Evolutionary conservation across 2,113 vertebrate genomes (phyloP).

Genomic region (Strix aluco): DNA sequence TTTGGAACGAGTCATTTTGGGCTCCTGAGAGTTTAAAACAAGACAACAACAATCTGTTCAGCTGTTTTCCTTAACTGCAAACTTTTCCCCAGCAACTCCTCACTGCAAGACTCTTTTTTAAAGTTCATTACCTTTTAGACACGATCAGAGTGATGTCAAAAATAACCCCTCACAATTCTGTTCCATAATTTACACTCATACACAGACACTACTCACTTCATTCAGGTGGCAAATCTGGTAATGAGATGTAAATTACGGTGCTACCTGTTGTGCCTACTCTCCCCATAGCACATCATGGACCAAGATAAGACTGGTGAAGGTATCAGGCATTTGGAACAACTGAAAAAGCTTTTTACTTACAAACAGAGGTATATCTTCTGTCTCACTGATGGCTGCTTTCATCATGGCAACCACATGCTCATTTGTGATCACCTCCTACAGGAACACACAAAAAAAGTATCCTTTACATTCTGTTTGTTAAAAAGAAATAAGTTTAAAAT

Average conservation of each 20-base stretch:
- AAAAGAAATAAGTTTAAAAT: background rate
- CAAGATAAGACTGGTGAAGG: background rate
- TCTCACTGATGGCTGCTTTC: slow-evolving; percentile 94
- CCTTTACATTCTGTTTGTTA: background rate
- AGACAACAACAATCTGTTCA: background rate
- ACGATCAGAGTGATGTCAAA: background rate
- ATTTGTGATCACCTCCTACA: slow-evolving; percentile 94
- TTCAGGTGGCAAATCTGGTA: background rate
- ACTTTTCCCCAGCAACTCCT: background rate
- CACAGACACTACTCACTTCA: background rate
- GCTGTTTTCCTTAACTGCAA: background rate
- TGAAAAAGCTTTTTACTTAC: slow-evolving; percentile 75
- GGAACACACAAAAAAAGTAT: background rate
- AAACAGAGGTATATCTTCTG: slow-evolving; percentile 89
- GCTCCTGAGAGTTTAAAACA: slow-evolving; percentile 79
- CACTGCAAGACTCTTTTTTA: background rate
- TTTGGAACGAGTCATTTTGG: slow-evolving; percentile 98
- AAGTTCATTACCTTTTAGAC: background rate
- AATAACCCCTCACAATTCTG: background rate
- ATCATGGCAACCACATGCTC: slow-evolving; percentile 97
- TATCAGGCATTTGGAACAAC: background rate
- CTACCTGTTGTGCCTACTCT: background rate
- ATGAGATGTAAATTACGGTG: background rate
- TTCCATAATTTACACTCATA: background rate
- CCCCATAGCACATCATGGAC: background rate